A percentile compares a stretch with the other conserved stretches of the same genome.
These are phyloP conservation scores for Platycheirus rosarum DNA, from an alignment of 2,888 invertebrate genomes.

Conservation along the genomic window DNA sequence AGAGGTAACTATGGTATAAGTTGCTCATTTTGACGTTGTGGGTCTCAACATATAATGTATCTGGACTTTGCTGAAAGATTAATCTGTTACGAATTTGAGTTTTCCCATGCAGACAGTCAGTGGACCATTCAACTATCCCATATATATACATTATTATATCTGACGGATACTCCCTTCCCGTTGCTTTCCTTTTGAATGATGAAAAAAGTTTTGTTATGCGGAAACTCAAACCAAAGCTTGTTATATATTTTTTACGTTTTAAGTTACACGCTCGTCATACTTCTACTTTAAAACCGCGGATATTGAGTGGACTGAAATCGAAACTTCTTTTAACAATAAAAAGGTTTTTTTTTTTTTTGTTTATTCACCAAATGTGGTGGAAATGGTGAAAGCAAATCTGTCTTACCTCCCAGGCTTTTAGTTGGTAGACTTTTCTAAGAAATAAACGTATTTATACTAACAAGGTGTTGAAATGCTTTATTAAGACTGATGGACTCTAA, in stretches of 20 bases:
- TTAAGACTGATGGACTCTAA: slow-evolving; percentile 26
- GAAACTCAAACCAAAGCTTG: slow-evolving; percentile 27
- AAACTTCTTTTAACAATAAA: slow-evolving; percentile 32
- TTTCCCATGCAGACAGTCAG: slow-evolving; percentile 58
- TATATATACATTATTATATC: neutral
- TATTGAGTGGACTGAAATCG: slow-evolving; percentile 53
- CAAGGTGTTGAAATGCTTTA: neutral
- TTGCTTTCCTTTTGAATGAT: slow-evolving; percentile 16
- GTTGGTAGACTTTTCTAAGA: slow-evolving; percentile 4
- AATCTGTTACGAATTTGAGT: slow-evolving; percentile 59
- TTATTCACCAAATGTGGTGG: slow-evolving; percentile 26
- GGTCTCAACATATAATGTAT: slow-evolving; percentile 14
- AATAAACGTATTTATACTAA: neutral
- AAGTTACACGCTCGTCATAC: slow-evolving; percentile 46
- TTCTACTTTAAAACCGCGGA: slow-evolving; percentile 22
- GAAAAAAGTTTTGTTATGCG: slow-evolving; percentile 43
- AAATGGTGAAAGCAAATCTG: slow-evolving; percentile 59
- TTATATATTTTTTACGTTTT: slow-evolving; percentile 38
- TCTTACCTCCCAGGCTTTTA: neutral
- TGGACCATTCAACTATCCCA: slow-evolving; percentile 37
- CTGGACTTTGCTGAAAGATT: slow-evolving; percentile 51
- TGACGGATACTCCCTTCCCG: slow-evolving; percentile 16
- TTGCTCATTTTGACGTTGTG: neutral
- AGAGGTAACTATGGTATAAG: neutral
- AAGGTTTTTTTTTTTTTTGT: slow-evolving; percentile 12